phyloP scores from a whole-genome alignment of 2,113 vertebrate species.

The Leptocoma aspasia region DNA sequence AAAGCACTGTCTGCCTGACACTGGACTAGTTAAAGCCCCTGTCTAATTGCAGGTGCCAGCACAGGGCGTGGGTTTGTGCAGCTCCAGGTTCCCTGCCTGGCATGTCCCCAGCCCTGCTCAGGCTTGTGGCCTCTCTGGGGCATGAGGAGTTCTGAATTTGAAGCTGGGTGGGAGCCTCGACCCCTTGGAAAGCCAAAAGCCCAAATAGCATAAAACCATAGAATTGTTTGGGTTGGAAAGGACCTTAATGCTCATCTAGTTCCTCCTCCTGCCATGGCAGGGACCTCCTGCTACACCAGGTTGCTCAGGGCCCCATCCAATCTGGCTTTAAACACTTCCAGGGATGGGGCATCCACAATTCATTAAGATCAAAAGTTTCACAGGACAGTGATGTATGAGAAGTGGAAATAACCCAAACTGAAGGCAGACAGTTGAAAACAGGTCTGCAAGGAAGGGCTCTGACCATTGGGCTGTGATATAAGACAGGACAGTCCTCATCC shows the following conservation, averaged over 20 bases:
- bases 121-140: background rate
- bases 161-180: background rate
- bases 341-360: background rate
- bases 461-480: background rate
- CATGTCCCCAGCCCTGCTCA: background rate
- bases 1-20: background rate
- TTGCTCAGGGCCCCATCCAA: background rate
- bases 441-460: background rate
- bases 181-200: background rate
- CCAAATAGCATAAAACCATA: background rate
- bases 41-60: background rate
- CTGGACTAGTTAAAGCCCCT: accelerated
- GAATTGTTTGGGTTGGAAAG: background rate
- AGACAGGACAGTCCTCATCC: background rate
- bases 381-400: background rate
- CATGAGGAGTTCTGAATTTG: background rate
- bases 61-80: accelerated
- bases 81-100: background rate
- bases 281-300: background rate
- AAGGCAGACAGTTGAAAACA: background rate
- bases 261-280: background rate
- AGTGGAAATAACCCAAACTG: background rate
- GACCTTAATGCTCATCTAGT: background rate
- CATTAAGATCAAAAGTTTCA: background rate
- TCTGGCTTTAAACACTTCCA: background rate